phyloP scores from a whole-genome alignment of 2,797 vertebrate genomes.

The Balearica regulorum region DNA sequence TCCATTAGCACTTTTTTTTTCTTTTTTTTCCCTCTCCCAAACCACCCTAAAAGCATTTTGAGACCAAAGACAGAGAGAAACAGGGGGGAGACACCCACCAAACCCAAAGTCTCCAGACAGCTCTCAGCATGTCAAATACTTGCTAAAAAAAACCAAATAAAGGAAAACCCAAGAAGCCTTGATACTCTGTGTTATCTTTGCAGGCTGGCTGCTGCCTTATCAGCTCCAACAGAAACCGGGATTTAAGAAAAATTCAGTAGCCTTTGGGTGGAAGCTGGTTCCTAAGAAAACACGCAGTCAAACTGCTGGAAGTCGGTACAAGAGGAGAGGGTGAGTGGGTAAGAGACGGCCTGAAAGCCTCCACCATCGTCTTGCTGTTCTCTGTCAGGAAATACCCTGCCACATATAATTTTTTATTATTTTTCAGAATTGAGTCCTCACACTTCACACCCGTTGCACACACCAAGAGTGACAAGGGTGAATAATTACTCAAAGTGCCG shows the following conservation, averaged over 20 bases:
- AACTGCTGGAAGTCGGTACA: constrained; percentile 15
- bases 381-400: background rate
- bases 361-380: accelerated
- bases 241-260: constrained; percentile 9
- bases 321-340: background rate
- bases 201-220: constrained; percentile 55
- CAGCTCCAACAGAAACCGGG: background rate
- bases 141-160: constrained; percentile 40
- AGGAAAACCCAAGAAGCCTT: constrained; percentile 7
- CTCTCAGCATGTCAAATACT: background rate
- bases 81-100: background rate
- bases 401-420: background rate
- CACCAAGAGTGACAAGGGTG: constrained; percentile 33
- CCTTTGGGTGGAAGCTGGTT: constrained; percentile 17
- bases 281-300: background rate
- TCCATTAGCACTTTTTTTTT: background rate
- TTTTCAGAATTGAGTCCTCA: constrained; percentile 18
- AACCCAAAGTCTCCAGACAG: constrained; percentile 1
- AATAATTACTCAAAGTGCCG: background rate
- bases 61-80: background rate
- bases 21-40: background rate
- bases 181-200: constrained; percentile 13
- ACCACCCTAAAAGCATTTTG: background rate
- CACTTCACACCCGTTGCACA: background rate
- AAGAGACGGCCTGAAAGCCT: background rate